Conservation (phyloP, 2,113 vertebrate species). For the Bothrops jararaca region DNA sequence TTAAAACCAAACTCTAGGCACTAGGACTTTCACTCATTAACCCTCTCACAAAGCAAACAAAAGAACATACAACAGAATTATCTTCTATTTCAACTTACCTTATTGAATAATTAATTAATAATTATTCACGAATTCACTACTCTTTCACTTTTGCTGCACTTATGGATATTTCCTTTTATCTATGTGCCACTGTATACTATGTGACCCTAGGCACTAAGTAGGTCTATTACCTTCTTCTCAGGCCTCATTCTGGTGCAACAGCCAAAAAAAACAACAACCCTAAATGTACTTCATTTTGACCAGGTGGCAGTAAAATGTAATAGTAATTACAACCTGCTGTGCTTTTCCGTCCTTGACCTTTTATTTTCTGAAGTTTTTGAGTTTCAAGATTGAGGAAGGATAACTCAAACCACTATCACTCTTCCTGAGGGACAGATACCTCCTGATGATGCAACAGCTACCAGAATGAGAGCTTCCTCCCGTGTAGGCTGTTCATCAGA, state of each 20-base stretch:
- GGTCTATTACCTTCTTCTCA: neutral
- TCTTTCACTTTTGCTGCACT: neutral
- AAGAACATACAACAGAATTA: neutral
- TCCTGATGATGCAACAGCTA: constrained; percentile 89
- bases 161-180: neutral
- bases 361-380: neutral
- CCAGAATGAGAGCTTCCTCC: constrained; percentile 84
- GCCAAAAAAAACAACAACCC: neutral
- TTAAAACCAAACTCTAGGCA: neutral
- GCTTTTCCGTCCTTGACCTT: neutral
- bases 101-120: neutral
- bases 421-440: constrained; percentile 66
- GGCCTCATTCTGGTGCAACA: neutral
- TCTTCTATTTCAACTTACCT: neutral
- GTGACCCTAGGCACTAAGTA: neutral
- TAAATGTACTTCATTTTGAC: no score
- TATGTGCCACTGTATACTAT: neutral
- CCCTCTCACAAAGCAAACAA: neutral
- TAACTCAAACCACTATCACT: neutral
- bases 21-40: neutral
- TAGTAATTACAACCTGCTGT: neutral
- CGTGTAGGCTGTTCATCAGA: constrained; percentile 85
- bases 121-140: neutral
- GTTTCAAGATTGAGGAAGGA: neutral
- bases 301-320: neutral